These are phyloP conservation scores for Pterocles burchelli DNA, from an alignment of 2,113 vertebrate species.

Conservation along the genomic window DNA sequence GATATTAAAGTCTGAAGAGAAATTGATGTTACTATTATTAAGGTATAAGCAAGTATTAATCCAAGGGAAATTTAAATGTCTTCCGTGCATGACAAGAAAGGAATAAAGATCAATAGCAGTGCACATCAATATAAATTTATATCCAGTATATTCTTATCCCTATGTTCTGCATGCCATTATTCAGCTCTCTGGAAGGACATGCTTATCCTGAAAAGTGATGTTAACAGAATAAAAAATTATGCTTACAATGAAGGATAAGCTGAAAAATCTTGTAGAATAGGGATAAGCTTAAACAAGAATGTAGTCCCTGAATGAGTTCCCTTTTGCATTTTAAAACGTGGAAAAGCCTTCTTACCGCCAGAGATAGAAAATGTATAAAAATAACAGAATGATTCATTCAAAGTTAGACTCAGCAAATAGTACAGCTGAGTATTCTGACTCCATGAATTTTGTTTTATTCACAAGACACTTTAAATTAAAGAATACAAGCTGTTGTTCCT, in stretches of 20 bases:
- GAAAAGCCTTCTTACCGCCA: neutral
- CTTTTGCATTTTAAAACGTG: neutral
- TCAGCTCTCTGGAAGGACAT: neutral
- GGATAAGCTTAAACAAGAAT: neutral
- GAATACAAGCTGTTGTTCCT: neutral
- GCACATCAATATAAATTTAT: neutral
- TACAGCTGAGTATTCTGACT: neutral
- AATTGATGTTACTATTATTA: slow-evolving; percentile 40
- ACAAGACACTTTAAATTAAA: neutral
- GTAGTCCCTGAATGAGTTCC: neutral
- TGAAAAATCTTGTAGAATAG: neutral
- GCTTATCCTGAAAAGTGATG: neutral
- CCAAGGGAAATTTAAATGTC: slow-evolving; percentile 20
- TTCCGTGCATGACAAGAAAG: slow-evolving; percentile 3
- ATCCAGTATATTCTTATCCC: neutral
- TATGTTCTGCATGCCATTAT: neutral
- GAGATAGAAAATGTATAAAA: neutral
- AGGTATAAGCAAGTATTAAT: slow-evolving; percentile 6
- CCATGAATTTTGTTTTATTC: neutral
- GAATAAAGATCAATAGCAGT: neutral
- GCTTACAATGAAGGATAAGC: neutral
- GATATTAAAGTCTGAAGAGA: slow-evolving; percentile 45
- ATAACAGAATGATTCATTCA: neutral
- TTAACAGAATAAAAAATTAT: neutral
- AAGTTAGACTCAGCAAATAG: neutral